Base-by-base conservation (phyloP, 2,113 vertebrate genomes). In the Salvator merianae region DNA sequence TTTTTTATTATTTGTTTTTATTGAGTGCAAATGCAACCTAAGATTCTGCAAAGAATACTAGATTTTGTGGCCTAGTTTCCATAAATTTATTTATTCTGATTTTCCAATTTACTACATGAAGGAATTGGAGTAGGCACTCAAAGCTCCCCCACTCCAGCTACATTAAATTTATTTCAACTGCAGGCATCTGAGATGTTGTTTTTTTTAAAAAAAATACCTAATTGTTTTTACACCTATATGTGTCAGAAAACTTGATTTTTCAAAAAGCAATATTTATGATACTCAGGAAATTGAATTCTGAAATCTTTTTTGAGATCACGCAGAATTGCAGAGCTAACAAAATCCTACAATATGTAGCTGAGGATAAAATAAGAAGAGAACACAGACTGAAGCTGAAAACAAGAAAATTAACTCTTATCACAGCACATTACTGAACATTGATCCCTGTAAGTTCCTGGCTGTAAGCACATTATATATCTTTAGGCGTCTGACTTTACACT, bases 401-500 rank as follows among this genome's bases (percentile, higher is more conserved):
- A 86, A 72, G 43, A 82, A 47, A 50, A 78, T 53, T 65, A 82
- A 70, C 36, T 36, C 30, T 47, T 18, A 63, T 30, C 55, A 70
- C 28, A 72, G 30, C 38, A 65, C 53, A 73, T 86, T 78, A 68
- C 30, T 79, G 26, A 73, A 69, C 10, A 69, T 38, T 0, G 0
- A 81, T 65, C 81, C 34, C 63, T 83, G 12, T 0, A 34, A 81
- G 47, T 63, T 66, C 68, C 62, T 28, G 18, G n/a, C 77, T 84
- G 85, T 0, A 30, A 86, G 50, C 26, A 24, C 1, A 24, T 59
- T 47, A 65, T 14, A 53, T 69, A 78, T 87, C 38, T 81, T 85
- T 79, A 79, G 32, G 26, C 70, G 32, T 59, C 40, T 81, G 85
- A 63, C n/a, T 78, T 4, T 75, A 38, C 18, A 70, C 77, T 83